These are phyloP conservation scores for Diogma glabrata DNA, from an alignment of 2,888 invertebrate genomes.

Conservation along the genomic window DNA sequence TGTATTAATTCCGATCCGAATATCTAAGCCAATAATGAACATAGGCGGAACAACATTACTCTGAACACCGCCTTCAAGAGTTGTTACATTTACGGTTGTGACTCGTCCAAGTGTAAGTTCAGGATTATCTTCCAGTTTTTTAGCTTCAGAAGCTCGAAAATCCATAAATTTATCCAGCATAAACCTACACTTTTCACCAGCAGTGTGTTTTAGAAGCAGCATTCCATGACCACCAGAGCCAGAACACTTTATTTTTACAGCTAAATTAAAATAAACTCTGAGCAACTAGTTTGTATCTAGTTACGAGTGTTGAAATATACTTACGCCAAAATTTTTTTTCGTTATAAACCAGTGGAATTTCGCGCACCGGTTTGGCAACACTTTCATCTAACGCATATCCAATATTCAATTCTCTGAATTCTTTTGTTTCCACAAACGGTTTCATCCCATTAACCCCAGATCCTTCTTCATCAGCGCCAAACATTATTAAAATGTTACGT, in stretches of 20 bases:
- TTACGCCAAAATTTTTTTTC: conserved; percentile 61
- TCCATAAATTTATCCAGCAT: conserved; percentile 54
- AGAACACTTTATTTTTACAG: conserved; percentile 50
- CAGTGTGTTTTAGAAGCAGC: conserved; percentile 51
- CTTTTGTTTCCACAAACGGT: conserved; percentile 48
- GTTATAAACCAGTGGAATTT: conserved; percentile 48
- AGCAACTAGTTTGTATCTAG: no score
- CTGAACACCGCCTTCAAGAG: conserved; percentile 62
- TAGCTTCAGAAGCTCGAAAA: conserved; percentile 49
- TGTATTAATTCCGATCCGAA: conserved; percentile 48
- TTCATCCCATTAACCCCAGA: conserved; percentile 62
- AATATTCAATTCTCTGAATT: conserved; percentile 58
- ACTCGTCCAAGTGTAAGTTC: conserved; percentile 55
- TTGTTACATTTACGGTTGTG: conserved; percentile 62
- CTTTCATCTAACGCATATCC: conserved; percentile 76
- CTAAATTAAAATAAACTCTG: conserved; percentile 36
- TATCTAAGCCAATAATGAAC: conserved; percentile 51
- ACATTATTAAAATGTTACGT: conserved; percentile 59
- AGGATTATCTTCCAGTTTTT: conserved; percentile 40
- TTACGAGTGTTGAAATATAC: conserved; percentile 28
- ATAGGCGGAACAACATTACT: conserved; percentile 68
- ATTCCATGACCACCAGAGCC: conserved; percentile 75
- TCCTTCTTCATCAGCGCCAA: conserved; percentile 68
- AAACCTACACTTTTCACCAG: conserved; percentile 56
- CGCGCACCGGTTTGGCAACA: conserved; percentile 54